Conservation (phyloP, 1,140 invertebrate species). For the Trissolcus basalis region DNA sequence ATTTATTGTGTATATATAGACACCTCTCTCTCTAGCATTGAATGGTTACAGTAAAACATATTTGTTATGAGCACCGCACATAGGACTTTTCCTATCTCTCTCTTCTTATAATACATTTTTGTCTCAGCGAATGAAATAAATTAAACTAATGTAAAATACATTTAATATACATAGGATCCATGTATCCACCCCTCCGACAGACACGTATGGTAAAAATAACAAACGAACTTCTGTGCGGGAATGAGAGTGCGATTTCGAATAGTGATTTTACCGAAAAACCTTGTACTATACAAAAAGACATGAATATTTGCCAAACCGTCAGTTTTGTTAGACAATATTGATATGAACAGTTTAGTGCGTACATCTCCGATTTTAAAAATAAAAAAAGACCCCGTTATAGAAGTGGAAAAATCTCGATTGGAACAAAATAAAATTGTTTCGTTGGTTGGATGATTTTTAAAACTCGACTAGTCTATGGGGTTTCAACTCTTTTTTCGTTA, state of each 20-base stretch:
- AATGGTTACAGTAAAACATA: constrained; percentile 28
- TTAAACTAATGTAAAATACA: constrained; percentile 39
- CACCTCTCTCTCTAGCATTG: constrained; percentile 38
- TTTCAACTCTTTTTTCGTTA: too few species aligned
- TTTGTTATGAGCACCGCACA: constrained; percentile 37
- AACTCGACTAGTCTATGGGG: too few species aligned
- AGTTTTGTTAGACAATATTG: constrained; percentile 48
- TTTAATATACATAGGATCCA: constrained; percentile 36
- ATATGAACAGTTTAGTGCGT: constrained; percentile 39
- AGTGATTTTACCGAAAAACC: constrained; percentile 26
- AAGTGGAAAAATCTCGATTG: constrained; percentile 24
- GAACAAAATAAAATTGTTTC: background rate
- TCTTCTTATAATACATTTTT: constrained; percentile 41
- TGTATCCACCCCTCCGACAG: constrained; percentile 20
- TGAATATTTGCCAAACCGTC: constrained; percentile 40
- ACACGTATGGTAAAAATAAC: constrained; percentile 13
- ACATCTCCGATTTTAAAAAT: constrained; percentile 40
- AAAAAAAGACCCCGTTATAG: constrained; percentile 19
- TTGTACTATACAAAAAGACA: constrained; percentile 37
- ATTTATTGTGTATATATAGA: constrained; percentile 52
- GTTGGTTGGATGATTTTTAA: too few species aligned
- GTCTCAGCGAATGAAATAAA: constrained; percentile 24
- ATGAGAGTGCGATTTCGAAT: constrained; percentile 26
- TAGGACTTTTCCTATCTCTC: constrained; percentile 19
- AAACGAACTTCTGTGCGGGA: constrained; percentile 10